Conservation (phyloP, 2,797 vertebrate genomes). For the Pipistrellus kuhlii region DNA sequence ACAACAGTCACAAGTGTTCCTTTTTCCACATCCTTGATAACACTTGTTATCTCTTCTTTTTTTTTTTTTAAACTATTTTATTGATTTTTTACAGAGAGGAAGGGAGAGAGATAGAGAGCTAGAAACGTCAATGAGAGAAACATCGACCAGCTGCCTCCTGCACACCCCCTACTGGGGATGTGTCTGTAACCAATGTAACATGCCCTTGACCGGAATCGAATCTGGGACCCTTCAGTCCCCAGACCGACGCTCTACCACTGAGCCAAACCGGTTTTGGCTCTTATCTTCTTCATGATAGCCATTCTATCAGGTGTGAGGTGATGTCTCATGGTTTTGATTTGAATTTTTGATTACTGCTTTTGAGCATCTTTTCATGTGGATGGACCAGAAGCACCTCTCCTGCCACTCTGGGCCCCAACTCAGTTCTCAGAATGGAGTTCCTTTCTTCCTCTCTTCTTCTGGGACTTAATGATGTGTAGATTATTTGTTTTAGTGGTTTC, state of each 20-base stretch:
- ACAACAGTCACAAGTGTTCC: neutral
- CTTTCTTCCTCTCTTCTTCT: neutral
- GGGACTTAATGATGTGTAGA: neutral
- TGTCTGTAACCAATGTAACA: no score
- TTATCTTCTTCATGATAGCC: neutral
- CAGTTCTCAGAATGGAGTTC: neutral
- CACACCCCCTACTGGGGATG: no score
- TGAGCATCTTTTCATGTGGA: slow-evolving; percentile 74
- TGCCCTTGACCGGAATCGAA: no score
- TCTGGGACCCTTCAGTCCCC: no score
- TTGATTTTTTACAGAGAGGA: no score
- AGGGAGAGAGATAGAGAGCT: no score
- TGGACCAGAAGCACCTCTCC: neutral
- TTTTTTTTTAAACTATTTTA: no score
- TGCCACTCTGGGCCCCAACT: neutral
- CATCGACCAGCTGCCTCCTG: no score
- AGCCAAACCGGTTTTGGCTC: neutral
- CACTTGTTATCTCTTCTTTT: neutral
- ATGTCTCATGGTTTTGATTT: neutral
- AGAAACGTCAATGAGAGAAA: no score
- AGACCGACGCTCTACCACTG: no score
- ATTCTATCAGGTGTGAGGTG: neutral
- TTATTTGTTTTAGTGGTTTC: neutral
- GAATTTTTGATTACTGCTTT: neutral
- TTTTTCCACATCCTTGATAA: neutral